These are phyloP conservation scores for Pontoporia blainvillei DNA, from an alignment of 2,113 vertebrate genomes.

Conservation along the genomic window DNA sequence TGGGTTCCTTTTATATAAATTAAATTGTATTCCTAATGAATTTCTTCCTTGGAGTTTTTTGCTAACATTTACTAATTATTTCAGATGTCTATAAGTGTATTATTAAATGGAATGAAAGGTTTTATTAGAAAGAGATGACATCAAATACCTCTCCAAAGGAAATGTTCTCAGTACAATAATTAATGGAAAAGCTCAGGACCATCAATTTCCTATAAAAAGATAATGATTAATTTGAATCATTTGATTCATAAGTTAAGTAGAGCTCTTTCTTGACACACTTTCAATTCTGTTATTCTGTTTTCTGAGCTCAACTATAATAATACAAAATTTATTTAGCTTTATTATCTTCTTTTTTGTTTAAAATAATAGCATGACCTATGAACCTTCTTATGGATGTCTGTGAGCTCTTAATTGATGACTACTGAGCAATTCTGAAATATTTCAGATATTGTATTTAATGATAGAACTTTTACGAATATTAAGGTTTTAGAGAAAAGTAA, in stretches of 20 bases:
- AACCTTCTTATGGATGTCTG: background rate
- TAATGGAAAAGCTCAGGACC: background rate
- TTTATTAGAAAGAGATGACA: slow-evolving; percentile 27
- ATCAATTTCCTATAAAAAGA: background rate
- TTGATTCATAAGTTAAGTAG: slow-evolving; percentile 6
- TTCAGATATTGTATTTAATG: background rate
- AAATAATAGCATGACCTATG: background rate
- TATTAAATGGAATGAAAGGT: background rate
- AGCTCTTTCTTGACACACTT: background rate
- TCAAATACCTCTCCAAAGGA: background rate
- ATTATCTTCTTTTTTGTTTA: background rate
- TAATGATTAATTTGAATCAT: slow-evolving; percentile 4
- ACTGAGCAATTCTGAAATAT: background rate
- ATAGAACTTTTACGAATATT: background rate
- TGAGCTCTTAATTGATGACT: background rate
- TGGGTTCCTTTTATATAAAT: background rate
- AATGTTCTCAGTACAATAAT: background rate
- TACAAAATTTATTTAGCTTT: background rate
- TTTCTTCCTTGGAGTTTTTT: slow-evolving; percentile 35
- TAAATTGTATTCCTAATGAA: slow-evolving; percentile 14
- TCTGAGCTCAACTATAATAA: background rate
- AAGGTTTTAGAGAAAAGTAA: background rate
- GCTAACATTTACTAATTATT: slow-evolving; percentile 39
- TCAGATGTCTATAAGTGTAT: background rate
- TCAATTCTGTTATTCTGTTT: background rate